Base-by-base conservation (phyloP, 1,140 invertebrate genomes). In the Metopolophium dirhodum region DNA sequence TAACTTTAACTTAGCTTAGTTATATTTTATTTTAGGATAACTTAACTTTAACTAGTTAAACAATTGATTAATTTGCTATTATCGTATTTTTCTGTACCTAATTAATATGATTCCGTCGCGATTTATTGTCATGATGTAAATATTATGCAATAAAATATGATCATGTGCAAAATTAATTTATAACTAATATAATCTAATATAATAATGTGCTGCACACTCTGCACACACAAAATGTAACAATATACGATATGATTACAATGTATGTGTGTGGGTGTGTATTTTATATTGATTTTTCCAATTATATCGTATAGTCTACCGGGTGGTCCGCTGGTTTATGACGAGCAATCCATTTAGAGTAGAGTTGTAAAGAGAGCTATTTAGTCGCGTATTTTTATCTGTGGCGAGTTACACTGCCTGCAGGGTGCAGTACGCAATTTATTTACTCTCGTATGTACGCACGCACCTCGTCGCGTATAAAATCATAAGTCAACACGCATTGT, bases 281-380 rank as follows among this genome's bases (percentile, higher is more conserved):
- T 68, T 20, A n/a, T 77, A 77, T 77, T 77, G 61, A 77, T 77
- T 77, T n/a, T 77, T 77, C 61, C 14, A 14, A n/a, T 77, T 77
- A 18, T 20, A 77, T 18, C 61, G 30, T n/a, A n/a, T 18, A 77
- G 37, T 68, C 26, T 57, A 90, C 89, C 89, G 89, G 89, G 89
- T 90, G 89, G 89, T 90, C 89, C 54, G 2, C 35, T 9, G 37
- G 37, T 18, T 49, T 20, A 30, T 9, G 61, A 47, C 20, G 47
- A 22, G 51, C 88, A 89, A 89, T 89, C 88, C 88, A 89, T 89
- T 89, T 89, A 89, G 45, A 88, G 20, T 41, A 45, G 83, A 82
- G 77, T 47, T 77, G 14, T 77, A 77, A n/a, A 77, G 61, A 77
- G 61, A 85, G 8, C 41, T 85, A 85, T 85, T 85, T 85, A 49